Conservation (phyloP, 1,140 invertebrate genomes). For the Lithobius niger region DNA sequence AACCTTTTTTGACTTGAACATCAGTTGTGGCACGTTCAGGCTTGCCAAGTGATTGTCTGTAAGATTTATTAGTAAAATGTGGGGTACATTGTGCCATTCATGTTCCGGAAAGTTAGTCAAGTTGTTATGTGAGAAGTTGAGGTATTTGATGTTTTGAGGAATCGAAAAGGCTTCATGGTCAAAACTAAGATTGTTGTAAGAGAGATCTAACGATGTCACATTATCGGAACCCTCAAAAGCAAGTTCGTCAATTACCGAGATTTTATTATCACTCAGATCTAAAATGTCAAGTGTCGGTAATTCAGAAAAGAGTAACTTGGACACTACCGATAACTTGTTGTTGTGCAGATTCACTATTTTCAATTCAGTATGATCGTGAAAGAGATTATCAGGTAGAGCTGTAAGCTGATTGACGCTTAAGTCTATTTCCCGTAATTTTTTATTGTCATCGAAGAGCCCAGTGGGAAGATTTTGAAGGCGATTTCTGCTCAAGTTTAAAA, state of each 20-base stretch:
- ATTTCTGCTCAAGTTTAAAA: constrained; percentile 20
- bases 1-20: constrained; percentile 4
- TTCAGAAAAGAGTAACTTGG: constrained; percentile 13
- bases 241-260: constrained; percentile 12
- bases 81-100: not conserved
- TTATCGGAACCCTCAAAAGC: constrained; percentile 15
- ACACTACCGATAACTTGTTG: constrained; percentile 16
- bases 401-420: constrained; percentile 14
- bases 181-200: constrained; percentile 13
- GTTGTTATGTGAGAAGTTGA: constrained; percentile 17
- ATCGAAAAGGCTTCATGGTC: constrained; percentile 14
- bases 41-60: constrained; percentile 14
- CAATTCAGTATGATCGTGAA: constrained; percentile 9
- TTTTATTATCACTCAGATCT: constrained; percentile 18
- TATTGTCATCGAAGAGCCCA: constrained; percentile 14
- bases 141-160: constrained; percentile 10
- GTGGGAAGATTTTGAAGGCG: constrained; percentile 18
- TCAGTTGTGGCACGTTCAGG: constrained; percentile 17
- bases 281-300: constrained; percentile 14
- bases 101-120: constrained; percentile 16
- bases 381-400: constrained; percentile 7
- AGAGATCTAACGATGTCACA: constrained; percentile 16
- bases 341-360: constrained; percentile 15
- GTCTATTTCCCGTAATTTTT: constrained; percentile 17
- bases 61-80: constrained; percentile 7